Percentiles rank a stretch among this genome's conserved stretches.
phyloP scores from a whole-genome alignment of 2,888 invertebrate genomes.

The Cephus pulcher region DNA sequence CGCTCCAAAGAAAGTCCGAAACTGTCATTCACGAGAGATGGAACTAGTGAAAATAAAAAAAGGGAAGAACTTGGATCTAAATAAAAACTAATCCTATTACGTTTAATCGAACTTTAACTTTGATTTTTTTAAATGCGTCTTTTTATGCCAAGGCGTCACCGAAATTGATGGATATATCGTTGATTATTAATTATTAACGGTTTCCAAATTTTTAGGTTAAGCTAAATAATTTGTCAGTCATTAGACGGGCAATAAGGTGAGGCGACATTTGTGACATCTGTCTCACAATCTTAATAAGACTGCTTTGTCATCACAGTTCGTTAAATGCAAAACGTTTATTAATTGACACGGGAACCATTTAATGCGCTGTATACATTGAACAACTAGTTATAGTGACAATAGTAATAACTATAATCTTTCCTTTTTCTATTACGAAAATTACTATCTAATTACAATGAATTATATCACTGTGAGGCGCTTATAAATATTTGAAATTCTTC shows the following conservation, averaged over 20 bases:
- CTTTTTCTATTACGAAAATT: background rate
- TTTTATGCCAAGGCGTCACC: background rate
- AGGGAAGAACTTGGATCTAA: background rate
- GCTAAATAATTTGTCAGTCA: background rate
- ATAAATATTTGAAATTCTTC: background rate
- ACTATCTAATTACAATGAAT: background rate
- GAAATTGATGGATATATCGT: background rate
- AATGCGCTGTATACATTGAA: background rate
- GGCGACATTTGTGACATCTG: background rate
- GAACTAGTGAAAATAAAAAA: background rate
- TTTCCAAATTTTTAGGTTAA: background rate
- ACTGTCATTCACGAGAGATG: background rate
- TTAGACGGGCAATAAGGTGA: background rate
- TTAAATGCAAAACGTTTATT: constrained; percentile 6
- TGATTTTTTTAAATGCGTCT: background rate
- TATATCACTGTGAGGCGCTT: background rate
- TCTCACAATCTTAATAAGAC: background rate
- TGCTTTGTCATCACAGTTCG: constrained; percentile 35
- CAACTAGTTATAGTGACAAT: background rate
- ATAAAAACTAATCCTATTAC: background rate
- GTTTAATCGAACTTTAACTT: background rate
- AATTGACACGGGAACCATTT: background rate
- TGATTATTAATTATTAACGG: background rate
- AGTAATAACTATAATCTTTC: background rate
- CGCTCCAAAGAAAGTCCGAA: background rate